These are phyloP conservation scores for Seladonia tumulorum DNA, from an alignment of 2,888 invertebrate genomes.

Conservation along the genomic window DNA sequence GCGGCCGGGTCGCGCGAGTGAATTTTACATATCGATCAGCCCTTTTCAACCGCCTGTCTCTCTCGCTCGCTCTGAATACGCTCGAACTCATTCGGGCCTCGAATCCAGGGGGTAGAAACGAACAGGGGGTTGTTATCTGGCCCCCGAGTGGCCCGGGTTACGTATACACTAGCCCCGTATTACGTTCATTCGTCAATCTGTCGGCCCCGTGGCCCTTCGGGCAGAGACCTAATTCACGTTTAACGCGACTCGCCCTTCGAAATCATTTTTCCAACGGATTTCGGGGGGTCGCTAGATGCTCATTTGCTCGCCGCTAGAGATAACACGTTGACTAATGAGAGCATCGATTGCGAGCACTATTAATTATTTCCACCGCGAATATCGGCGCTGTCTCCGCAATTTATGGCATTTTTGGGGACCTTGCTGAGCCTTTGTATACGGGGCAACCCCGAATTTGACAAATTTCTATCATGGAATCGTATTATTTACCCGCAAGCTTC, in stretches of 20 bases:
- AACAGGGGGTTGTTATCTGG: constrained; percentile 52
- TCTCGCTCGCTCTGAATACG: constrained; percentile 67
- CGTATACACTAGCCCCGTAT: constrained; percentile 50
- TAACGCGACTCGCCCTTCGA: constrained; percentile 37
- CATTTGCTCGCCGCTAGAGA: neutral
- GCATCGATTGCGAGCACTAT: neutral
- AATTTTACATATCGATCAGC: constrained; percentile 74
- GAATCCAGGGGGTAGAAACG: constrained; percentile 18
- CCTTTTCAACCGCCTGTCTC: constrained; percentile 32
- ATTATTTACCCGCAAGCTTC: neutral
- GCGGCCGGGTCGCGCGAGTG: constrained; percentile 67
- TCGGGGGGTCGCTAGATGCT: neutral
- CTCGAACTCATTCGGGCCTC: constrained; percentile 58
- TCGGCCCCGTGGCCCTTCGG: constrained; percentile 28
- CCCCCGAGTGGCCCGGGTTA: constrained; percentile 44
- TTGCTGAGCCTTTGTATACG: neutral
- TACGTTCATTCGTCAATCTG: constrained; percentile 70
- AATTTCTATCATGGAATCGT: neutral
- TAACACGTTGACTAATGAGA: constrained; percentile 2
- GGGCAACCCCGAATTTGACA: neutral
- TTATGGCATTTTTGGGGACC: neutral
- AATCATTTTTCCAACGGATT: neutral
- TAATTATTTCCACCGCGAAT: neutral
- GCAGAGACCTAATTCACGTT: constrained; percentile 41
- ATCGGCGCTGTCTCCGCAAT: neutral